A percentile compares a stretch with the other conserved stretches of the same genome.
Evolutionary conservation across 2,797 vertebrate genomes (phyloP).

Genomic region (Micrastur ruficollis): DNA sequence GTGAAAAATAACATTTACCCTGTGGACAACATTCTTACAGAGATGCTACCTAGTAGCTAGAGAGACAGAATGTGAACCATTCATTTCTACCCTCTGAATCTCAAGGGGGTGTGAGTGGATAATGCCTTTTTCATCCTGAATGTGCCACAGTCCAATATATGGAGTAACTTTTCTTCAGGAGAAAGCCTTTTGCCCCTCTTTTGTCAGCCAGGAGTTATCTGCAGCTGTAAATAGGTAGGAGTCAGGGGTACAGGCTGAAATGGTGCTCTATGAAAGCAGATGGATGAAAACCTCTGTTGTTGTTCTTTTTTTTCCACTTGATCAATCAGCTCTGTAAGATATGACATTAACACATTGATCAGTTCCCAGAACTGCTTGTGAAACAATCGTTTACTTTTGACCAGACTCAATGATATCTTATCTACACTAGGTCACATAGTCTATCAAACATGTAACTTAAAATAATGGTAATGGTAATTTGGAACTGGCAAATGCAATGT

Average conservation of each 20-base stretch:
- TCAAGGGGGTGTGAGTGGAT: not conserved
- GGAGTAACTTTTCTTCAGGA: not conserved
- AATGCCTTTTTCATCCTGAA: not conserved
- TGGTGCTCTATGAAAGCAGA: not conserved
- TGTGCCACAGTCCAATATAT: not conserved
- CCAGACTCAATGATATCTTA: not conserved
- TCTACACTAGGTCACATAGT: not conserved
- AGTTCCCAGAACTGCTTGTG: not conserved
- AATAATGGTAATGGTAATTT: constrained; percentile 19
- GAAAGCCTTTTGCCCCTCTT: not conserved
- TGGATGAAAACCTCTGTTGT: not conserved
- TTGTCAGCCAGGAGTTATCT: not conserved
- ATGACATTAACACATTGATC: not conserved
- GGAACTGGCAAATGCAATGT: constrained; percentile 17
- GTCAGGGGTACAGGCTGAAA: not conserved
- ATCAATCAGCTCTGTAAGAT: not conserved
- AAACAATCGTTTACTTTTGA: not conserved
- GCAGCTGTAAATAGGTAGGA: not conserved
- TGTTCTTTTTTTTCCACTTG: not conserved
- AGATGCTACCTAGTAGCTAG: not conserved
- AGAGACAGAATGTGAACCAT: not conserved
- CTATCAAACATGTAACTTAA: not conserved
- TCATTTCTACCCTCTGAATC: not conserved
- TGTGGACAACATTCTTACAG: not conserved
- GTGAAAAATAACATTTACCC: not conserved